Percentiles rank a stretch among this genome's conserved stretches.
phyloP scores from a whole-genome alignment of 2,888 invertebrate species.

The Patella depressa region DNA sequence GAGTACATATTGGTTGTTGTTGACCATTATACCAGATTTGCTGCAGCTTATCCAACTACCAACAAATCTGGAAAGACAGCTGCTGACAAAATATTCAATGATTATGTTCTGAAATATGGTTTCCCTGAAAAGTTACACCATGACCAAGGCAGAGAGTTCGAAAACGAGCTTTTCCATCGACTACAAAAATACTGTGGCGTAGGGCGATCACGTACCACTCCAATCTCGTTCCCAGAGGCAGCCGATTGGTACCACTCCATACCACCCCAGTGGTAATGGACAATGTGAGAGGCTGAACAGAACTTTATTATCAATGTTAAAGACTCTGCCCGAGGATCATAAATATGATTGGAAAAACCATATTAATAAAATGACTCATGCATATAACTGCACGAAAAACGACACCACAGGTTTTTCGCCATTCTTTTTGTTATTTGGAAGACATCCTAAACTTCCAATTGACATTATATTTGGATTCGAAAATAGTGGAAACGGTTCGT shows the following conservation, averaged over 20 bases:
- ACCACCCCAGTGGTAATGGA: too few relatives aligned
- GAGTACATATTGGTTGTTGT: slow-evolving; percentile 23
- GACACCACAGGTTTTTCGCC: not conserved
- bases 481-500: not conserved
- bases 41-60: slow-evolving; percentile 19
- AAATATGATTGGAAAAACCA: not conserved
- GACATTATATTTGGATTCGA: not conserved
- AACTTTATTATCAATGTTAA: slow-evolving; percentile 8
- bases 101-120: too few relatives aligned
- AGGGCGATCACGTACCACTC: too few relatives aligned
- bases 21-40: slow-evolving; percentile 25
- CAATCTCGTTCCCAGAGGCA: too few relatives aligned
- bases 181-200: too few relatives aligned
- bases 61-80: slow-evolving; percentile 18
- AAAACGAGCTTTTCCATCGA: too few relatives aligned
- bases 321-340: not conserved
- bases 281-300: not conserved
- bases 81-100: not conserved
- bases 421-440: not conserved
- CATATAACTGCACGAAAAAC: not conserved
- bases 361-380: not conserved
- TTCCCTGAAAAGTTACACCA: too few relatives aligned
- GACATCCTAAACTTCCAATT: not conserved
- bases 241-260: too few relatives aligned
- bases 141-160: too few relatives aligned